A percentile compares a stretch with the other conserved stretches of the same genome.
These are phyloP conservation scores for Polypterus bichir DNA, from an alignment of 2,113 vertebrate genomes.

Conservation along the genomic window DNA sequence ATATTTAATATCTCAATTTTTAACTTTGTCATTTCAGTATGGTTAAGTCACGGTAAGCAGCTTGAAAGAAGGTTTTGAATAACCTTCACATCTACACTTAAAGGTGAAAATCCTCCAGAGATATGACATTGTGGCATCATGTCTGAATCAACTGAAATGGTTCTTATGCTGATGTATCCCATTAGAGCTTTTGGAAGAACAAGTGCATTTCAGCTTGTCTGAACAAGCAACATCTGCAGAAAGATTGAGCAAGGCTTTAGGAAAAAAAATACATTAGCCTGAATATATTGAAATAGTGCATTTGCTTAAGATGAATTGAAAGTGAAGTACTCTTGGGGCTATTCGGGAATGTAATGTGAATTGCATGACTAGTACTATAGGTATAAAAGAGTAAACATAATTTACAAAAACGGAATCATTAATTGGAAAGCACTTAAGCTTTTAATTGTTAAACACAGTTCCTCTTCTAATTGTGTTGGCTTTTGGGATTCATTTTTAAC, in stretches of 20 bases:
- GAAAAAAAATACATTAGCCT: neutral
- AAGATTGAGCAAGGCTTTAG: neutral
- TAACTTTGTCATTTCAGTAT: too few relatives aligned
- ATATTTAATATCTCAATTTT: too few relatives aligned
- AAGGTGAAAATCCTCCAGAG: too few relatives aligned
- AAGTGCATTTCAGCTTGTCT: too few relatives aligned
- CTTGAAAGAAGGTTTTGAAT: too few relatives aligned
- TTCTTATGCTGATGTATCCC: too few relatives aligned
- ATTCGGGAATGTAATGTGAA: constrained; percentile 12
- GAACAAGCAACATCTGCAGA: neutral
- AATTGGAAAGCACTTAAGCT: constrained; percentile 21
- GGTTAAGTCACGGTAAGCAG: too few relatives aligned
- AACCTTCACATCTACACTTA: too few relatives aligned
- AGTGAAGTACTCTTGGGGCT: constrained; percentile 12
- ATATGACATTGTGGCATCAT: too few relatives aligned
- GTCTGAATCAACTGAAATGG: too few relatives aligned
- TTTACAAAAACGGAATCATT: constrained; percentile 24
- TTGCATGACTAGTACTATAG: neutral
- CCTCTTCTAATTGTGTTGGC: constrained; percentile 9
- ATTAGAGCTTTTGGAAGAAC: too few relatives aligned
- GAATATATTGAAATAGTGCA: neutral
- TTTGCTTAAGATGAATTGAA: neutral
- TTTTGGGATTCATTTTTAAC: neutral
- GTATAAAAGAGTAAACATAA: constrained; percentile 24
- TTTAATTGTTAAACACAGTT: constrained; percentile 19